Conservation (phyloP, 2,888 invertebrate genomes). For the Leptopterna dolabrata region DNA sequence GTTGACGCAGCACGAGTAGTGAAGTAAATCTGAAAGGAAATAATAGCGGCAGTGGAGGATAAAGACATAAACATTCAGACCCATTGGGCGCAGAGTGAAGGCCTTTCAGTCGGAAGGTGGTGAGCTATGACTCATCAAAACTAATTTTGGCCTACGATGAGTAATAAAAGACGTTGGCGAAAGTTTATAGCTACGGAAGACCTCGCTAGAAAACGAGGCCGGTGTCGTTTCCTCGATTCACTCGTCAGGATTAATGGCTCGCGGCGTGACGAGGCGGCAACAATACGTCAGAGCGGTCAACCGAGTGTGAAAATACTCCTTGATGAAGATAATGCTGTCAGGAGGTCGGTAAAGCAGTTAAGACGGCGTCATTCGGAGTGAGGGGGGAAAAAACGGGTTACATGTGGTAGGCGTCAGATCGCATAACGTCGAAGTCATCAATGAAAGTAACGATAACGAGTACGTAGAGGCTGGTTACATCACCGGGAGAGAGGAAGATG, state of each 20-base stretch:
- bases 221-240: not conserved
- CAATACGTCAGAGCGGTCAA: not conserved
- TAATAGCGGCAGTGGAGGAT: not conserved
- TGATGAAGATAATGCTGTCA: not conserved
- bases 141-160: not conserved
- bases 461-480: no score
- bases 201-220: not conserved
- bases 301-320: not conserved
- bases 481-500: no score
- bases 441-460: no score
- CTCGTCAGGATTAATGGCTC: not conserved
- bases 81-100: not conserved
- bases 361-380: not conserved
- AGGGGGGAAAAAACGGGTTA: no score
- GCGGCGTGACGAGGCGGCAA: not conserved
- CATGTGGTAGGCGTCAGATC: no score
- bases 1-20: not conserved
- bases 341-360: not conserved
- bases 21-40: not conserved
- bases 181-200: slow-evolving; percentile 25
- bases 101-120: not conserved
- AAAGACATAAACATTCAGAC: not conserved
- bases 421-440: no score
- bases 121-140: slow-evolving; percentile 24
- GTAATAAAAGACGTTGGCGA: not conserved